These are phyloP conservation scores for Pyrochroa serraticornis DNA, from an alignment of 2,888 invertebrate species.

Conservation along the genomic window DNA sequence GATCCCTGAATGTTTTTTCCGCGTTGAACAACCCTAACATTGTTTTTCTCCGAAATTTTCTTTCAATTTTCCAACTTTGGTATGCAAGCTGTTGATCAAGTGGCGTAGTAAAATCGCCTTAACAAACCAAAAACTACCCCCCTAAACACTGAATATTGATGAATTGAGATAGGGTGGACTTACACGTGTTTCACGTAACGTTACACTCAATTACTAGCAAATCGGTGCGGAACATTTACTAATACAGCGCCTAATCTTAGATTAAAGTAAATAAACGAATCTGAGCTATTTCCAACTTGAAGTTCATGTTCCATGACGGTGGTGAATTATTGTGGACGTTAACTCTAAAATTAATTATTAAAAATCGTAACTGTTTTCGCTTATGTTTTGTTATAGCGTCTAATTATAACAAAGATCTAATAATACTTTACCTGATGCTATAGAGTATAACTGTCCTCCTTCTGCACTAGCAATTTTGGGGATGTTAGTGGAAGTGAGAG, in stretches of 20 bases:
- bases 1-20: slow-evolving; percentile 12
- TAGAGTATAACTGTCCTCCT: neutral
- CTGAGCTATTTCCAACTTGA: neutral
- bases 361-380: slow-evolving; percentile 3
- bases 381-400: slow-evolving; percentile 8
- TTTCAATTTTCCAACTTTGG: neutral
- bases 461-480: slow-evolving; percentile 2
- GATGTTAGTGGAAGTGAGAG: slow-evolving; percentile 2
- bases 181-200: slow-evolving; percentile 21
- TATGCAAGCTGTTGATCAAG: no score
- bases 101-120: no score
- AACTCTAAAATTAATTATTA: neutral
- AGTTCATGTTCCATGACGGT: slow-evolving; percentile 12
- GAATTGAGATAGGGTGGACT: slow-evolving; percentile 2
- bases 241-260: slow-evolving; percentile 21
- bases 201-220: slow-evolving; percentile 21
- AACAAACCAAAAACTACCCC: neutral
- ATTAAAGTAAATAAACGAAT: slow-evolving; percentile 13
- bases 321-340: slow-evolving; percentile 1
- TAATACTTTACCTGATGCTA: no score
- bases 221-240: slow-evolving; percentile 20
- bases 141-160: slow-evolving; percentile 18
- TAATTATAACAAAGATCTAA: neutral
- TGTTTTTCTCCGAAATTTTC: neutral
- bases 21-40: neutral